Evolutionary conservation across 2,797 vertebrate species (phyloP).

Genomic region (Sebastes baramenuke): DNA sequence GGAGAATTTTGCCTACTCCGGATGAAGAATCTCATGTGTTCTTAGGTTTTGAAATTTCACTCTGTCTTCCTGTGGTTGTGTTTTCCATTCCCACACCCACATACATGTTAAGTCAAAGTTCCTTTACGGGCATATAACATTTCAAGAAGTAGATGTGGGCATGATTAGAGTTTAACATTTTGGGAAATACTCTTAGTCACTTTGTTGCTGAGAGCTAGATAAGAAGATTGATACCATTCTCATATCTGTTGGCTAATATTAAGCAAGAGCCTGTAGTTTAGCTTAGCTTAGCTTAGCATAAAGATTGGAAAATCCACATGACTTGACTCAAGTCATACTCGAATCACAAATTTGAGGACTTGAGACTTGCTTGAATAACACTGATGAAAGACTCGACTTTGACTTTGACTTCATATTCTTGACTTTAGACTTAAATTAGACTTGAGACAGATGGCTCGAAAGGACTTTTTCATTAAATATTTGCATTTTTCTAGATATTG

Average conservation of each 20-base stretch:
- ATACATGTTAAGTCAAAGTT: slow-evolving; percentile 6
- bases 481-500: too few species aligned
- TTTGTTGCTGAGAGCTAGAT: background rate
- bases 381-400: too few species aligned
- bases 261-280: background rate
- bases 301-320: too few species aligned
- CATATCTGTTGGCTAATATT: background rate
- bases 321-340: too few species aligned
- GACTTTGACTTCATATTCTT: too few species aligned
- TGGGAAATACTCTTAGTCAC: background rate
- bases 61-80: slow-evolving; percentile 64
- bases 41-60: slow-evolving; percentile 38
- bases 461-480: too few species aligned
- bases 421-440: too few species aligned
- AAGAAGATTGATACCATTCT: background rate
- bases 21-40: slow-evolving; percentile 21
- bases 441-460: too few species aligned
- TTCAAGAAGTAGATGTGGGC: background rate
- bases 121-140: slow-evolving; percentile 14
- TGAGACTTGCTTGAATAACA: too few species aligned
- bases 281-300: background rate
- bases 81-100: slow-evolving; percentile 61
- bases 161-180: background rate
- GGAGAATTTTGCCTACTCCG: slow-evolving; percentile 14
- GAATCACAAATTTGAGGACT: too few species aligned